These are phyloP conservation scores for Acheta domesticus DNA, from an alignment of 2,888 invertebrate species.

Conservation along the genomic window DNA sequence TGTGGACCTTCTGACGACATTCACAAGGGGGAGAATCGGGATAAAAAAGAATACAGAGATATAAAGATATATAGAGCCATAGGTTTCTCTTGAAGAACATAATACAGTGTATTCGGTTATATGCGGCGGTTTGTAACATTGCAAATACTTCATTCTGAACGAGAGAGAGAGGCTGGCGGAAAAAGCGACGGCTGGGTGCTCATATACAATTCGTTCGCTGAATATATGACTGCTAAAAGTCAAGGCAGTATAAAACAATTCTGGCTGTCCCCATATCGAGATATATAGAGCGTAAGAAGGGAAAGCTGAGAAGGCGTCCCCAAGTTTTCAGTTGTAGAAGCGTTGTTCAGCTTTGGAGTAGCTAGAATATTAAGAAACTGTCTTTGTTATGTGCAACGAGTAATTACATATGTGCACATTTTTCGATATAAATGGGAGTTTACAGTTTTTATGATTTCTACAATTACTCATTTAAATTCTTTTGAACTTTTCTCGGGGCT, in stretches of 20 bases:
- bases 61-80: slow-evolving; percentile 18
- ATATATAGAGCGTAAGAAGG: slow-evolving; percentile 8
- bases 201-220: slow-evolving; percentile 11
- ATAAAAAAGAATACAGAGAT: not conserved
- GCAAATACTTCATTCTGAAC: not conserved
- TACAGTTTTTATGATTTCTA: slow-evolving; percentile 7
- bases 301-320: not conserved
- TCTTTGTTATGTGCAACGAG: no score
- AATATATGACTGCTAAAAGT: slow-evolving; percentile 18
- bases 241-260: slow-evolving; percentile 18
- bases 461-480: not conserved
- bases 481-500: no score
- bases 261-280: slow-evolving; percentile 5
- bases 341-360: no score
- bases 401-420: no score
- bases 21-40: not conserved
- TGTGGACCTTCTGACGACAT: not conserved
- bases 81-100: not conserved
- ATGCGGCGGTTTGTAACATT: slow-evolving; percentile 5
- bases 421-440: not conserved
- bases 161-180: not conserved
- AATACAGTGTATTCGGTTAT: slow-evolving; percentile 4
- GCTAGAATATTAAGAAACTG: no score
- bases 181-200: not conserved
- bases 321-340: not conserved